Conservation (phyloP, 1,140 invertebrate species). For the Polypedilum pembai region DNA sequence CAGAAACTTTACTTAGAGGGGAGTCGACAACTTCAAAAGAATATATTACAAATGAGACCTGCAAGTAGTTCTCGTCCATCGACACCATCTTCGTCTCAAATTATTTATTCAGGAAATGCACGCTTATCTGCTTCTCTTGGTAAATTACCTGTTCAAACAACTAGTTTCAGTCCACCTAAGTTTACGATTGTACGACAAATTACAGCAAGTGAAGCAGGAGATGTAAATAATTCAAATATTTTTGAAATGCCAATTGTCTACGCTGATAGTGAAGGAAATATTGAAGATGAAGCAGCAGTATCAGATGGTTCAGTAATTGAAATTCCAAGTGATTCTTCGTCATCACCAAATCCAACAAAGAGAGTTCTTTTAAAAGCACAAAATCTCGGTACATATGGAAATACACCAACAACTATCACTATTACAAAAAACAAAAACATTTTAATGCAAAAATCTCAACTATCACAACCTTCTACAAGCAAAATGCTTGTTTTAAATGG, state of each 20-base stretch:
- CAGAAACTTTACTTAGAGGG: no score
- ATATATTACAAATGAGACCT: neutral
- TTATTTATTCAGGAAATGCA: constrained; percentile 35
- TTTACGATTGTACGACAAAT: constrained; percentile 43
- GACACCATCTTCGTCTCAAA: constrained; percentile 36
- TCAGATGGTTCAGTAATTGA: neutral
- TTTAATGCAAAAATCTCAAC: neutral
- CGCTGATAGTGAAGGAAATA: constrained; percentile 51
- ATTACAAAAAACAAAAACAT: neutral
- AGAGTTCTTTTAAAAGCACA: neutral
- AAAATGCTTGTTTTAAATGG: constrained; percentile 6
- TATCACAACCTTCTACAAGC: neutral
- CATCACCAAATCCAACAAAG: neutral
- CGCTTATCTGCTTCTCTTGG: constrained; percentile 35
- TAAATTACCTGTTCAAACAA: constrained; percentile 29
- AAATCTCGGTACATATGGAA: neutral
- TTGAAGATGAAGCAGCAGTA: constrained; percentile 33
- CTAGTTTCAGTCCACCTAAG: constrained; percentile 38
- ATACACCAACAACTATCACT: neutral
- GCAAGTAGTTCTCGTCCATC: constrained; percentile 29
- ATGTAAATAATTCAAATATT: constrained; percentile 47
- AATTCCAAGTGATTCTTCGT: neutral
- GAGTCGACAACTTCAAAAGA: neutral
- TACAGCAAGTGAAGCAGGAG: constrained; percentile 40
- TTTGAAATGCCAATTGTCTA: constrained; percentile 59